Evolutionary conservation across 2,888 invertebrate species (phyloP).

Genomic region (Phaonia tiefii): DNA sequence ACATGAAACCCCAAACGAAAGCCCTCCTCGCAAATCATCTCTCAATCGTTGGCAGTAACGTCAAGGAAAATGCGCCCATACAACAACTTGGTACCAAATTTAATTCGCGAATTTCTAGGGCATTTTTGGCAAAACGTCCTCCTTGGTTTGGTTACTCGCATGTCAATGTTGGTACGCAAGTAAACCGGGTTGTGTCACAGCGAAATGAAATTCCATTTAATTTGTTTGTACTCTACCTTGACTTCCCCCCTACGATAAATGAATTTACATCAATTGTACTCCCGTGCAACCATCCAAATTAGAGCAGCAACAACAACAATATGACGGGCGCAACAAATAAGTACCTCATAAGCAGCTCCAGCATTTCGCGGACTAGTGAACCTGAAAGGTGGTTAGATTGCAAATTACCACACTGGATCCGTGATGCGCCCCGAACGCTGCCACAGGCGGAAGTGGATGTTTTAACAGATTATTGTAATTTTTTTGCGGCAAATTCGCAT

Average conservation of each 20-base stretch:
- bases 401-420: conserved; percentile 77
- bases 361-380: conserved; percentile 77
- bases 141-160: conserved; percentile 36
- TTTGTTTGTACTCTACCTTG: conserved; percentile 56
- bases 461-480: conserved; percentile 65
- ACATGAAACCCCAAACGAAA: conserved; percentile 41
- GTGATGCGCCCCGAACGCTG: conserved; percentile 46
- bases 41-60: neutral
- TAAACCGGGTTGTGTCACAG: conserved; percentile 41
- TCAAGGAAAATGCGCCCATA: conserved; percentile 54
- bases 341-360: conserved; percentile 55
- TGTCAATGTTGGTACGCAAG: too few species aligned
- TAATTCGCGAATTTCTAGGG: conserved; percentile 53
- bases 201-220: conserved; percentile 52
- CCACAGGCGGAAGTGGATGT: conserved; percentile 63
- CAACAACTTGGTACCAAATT: conserved; percentile 1
- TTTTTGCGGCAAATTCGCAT: conserved; percentile 30
- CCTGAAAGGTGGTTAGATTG: conserved; percentile 81
- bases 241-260: conserved; percentile 37
- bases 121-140: conserved; percentile 35
- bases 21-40: conserved; percentile 54
- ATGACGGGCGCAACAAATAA: conserved; percentile 56
- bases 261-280: conserved; percentile 66
- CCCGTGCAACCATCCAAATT: conserved; percentile 64
- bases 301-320: conserved; percentile 24